A percentile compares a stretch with the other conserved stretches of the same genome.
These are phyloP conservation scores for Mesitornis unicolor DNA, from an alignment of 2,113 vertebrate species.

Conservation along the genomic window DNA sequence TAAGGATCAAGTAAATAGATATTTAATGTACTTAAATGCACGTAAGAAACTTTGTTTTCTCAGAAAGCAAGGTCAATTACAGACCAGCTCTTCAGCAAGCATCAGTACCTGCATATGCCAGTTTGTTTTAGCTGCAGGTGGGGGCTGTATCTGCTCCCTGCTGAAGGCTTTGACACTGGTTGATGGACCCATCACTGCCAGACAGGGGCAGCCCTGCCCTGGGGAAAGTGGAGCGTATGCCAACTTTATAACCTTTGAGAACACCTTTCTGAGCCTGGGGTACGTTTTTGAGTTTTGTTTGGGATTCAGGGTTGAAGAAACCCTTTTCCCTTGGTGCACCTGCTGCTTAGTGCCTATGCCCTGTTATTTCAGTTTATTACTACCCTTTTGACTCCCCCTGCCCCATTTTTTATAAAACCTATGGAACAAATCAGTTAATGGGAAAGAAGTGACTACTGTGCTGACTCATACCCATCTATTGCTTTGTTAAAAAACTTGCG, in stretches of 20 bases:
- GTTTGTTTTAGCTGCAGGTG: background rate
- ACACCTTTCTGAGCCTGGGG: background rate
- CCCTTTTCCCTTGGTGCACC: background rate
- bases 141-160: background rate
- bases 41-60: background rate
- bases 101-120: accelerated
- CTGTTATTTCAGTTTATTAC: background rate
- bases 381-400: background rate
- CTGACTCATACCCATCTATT: background rate
- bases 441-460: background rate
- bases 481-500: background rate
- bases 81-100: background rate
- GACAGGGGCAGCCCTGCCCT: background rate
- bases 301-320: background rate
- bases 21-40: background rate
- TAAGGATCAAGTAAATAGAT: background rate
- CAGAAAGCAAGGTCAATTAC: background rate
- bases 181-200: background rate
- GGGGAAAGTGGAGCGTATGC: background rate
- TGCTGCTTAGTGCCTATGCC: background rate
- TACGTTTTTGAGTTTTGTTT: background rate
- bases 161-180: background rate
- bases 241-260: background rate
- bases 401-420: background rate
- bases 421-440: background rate